phyloP scores from a whole-genome alignment of 1,140 invertebrate genomes.

The Tetranychus cinnabarinus region DNA sequence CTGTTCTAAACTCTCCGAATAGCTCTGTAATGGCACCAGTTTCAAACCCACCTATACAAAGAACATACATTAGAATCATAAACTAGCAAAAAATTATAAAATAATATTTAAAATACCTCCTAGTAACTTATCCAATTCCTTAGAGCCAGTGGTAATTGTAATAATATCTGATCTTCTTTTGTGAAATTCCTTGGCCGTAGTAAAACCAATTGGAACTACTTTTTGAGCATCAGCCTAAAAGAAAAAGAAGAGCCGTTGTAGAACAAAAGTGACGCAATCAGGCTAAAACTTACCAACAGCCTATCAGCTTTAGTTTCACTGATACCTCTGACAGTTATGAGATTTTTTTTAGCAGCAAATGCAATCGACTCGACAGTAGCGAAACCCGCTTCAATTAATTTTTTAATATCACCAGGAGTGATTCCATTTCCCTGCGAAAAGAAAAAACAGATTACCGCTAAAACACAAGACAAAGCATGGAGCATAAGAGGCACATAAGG shows the following conservation, averaged over 20 bases:
- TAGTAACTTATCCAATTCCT: slow-evolving; percentile 72
- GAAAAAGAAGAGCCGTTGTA: slow-evolving; percentile 2
- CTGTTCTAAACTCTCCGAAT: slow-evolving; percentile 94
- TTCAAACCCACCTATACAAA: slow-evolving; percentile 71
- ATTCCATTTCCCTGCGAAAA: slow-evolving; percentile 37
- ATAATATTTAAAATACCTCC: slow-evolving; percentile 18
- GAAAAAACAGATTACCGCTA: not conserved
- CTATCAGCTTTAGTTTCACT: slow-evolving; percentile 85
- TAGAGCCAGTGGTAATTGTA: slow-evolving; percentile 40
- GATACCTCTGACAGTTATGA: slow-evolving; percentile 80
- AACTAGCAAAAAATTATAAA: not conserved
- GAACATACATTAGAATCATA: not conserved
- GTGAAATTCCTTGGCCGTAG: slow-evolving; percentile 85
- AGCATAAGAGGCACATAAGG: not conserved
- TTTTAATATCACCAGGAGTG: slow-evolving; percentile 67
- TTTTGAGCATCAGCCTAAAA: slow-evolving; percentile 56
- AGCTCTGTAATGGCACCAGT: slow-evolving; percentile 98
- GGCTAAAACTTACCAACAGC: slow-evolving; percentile 36
- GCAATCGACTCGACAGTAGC: slow-evolving; percentile 88
- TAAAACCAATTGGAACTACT: slow-evolving; percentile 89
- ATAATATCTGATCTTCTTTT: slow-evolving; percentile 74
- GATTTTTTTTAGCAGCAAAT: slow-evolving; percentile 71
- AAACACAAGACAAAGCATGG: not conserved
- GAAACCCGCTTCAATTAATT: slow-evolving; percentile 72
- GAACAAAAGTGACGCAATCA: not conserved